Percentiles rank a stretch among this genome's conserved stretches.
Evolutionary conservation across 2,113 vertebrate genomes (phyloP).

Genomic region (Megaptera novaeangliae): DNA sequence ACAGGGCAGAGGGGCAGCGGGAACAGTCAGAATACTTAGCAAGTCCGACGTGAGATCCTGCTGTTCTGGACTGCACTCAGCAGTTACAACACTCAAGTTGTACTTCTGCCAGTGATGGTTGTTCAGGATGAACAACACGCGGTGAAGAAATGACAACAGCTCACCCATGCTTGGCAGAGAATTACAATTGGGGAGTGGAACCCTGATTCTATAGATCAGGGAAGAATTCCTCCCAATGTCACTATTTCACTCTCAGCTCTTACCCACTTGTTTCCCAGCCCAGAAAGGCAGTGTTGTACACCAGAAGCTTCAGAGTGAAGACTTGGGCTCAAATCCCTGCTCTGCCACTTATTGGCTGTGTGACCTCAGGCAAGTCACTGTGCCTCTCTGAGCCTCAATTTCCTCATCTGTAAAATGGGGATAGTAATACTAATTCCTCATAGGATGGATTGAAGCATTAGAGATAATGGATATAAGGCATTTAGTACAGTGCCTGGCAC

Average conservation of each 20-base stretch:
- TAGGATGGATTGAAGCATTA: background rate
- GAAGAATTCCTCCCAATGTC: background rate
- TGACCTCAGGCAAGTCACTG: background rate
- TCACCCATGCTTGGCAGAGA: background rate
- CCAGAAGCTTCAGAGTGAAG: background rate
- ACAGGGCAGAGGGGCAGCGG: background rate
- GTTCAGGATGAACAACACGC: background rate
- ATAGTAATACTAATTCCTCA: background rate
- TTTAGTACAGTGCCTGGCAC: background rate
- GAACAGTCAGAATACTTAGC: background rate
- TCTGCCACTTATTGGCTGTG: background rate
- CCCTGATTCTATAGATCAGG: background rate
- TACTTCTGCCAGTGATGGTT: background rate
- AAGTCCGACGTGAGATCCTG: too few relatives aligned
- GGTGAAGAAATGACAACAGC: background rate
- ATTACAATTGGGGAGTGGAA: background rate
- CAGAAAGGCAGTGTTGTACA: background rate
- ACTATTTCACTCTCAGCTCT: background rate
- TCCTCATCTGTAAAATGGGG: background rate
- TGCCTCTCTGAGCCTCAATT: background rate
- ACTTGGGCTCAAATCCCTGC: background rate
- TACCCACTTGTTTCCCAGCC: background rate
- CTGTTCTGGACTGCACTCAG: background rate
- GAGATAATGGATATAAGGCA: background rate
- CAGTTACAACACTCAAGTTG: background rate